phyloP scores from a whole-genome alignment of 2,113 vertebrate species.

The Artemisiospiza belli region DNA sequence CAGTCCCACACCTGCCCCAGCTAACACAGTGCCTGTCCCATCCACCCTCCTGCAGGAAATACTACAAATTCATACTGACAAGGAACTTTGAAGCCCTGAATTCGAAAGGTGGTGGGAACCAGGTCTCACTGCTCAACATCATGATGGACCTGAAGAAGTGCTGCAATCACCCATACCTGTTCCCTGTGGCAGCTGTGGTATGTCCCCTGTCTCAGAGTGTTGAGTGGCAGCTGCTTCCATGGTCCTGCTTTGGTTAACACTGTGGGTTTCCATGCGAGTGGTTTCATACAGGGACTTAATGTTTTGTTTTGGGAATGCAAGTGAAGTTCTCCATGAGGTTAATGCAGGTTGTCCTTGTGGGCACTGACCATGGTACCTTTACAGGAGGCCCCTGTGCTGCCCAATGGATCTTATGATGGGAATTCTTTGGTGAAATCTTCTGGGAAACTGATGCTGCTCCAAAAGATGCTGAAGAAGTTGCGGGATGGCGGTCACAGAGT shows the following conservation, averaged over 20 bases:
- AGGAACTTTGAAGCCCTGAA: conserved; percentile 97
- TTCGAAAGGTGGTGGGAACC: conserved; percentile 96
- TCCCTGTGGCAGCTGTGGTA: conserved; percentile 93
- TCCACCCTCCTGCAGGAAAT: conserved; percentile 80
- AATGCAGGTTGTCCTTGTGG: rapidly evolving
- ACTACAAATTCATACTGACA: conserved; percentile 98
- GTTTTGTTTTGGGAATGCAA: neutral
- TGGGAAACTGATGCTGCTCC: conserved; percentile 94
- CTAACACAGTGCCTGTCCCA: neutral
- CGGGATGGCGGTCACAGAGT: conserved; percentile 93
- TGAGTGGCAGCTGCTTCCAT: neutral
- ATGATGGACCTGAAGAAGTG: conserved; percentile 99
- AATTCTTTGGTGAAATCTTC: conserved; percentile 94
- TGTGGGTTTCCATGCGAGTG: rapidly evolving
- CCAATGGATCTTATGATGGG: conserved; percentile 96
- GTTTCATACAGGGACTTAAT: neutral
- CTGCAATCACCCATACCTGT: conserved; percentile 96
- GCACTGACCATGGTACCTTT: neutral
- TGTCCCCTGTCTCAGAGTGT: neutral
- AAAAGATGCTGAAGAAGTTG: conserved; percentile 96
- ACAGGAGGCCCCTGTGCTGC: conserved; percentile 92
- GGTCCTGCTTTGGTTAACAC: neutral
- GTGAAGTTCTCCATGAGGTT: neutral
- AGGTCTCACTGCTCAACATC: conserved; percentile 97
- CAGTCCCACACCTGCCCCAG: neutral